Evolutionary conservation across 2,113 vertebrate genomes (phyloP).

Genomic region (Thalassoma bifasciatum): DNA sequence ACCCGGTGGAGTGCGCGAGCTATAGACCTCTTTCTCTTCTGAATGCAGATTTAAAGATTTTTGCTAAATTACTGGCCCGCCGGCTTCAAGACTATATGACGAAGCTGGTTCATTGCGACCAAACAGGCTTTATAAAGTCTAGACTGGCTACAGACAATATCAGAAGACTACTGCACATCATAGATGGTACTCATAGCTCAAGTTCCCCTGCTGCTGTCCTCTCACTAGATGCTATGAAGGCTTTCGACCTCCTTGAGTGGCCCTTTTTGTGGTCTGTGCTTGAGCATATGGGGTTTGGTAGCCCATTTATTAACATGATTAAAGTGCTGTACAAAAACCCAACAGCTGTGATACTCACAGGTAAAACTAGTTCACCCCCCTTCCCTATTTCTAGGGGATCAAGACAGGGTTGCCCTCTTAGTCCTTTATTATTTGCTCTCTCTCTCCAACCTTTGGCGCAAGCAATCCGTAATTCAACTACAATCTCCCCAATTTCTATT

Average conservation of each 20-base stretch:
- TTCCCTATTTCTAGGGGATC: background rate
- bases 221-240: background rate
- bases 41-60: background rate
- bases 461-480: no score
- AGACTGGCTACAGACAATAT: background rate
- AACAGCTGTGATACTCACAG: background rate
- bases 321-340: background rate
- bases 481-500: no score
- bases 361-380: background rate
- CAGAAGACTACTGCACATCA: background rate
- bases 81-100: background rate
- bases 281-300: background rate
- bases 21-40: background rate
- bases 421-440: background rate
- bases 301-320: background rate
- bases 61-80: no score
- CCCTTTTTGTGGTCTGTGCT: background rate
- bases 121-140: background rate
- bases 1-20: background rate
- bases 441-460: background rate
- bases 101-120: background rate
- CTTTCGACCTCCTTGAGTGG: background rate
- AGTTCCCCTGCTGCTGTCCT: background rate
- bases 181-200: background rate
- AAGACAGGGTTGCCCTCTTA: background rate